Percentiles rank a stretch among this genome's conserved stretches.
Conservation (phyloP, 2,113 vertebrate genomes). For the Aldabrachelys gigantea region DNA sequence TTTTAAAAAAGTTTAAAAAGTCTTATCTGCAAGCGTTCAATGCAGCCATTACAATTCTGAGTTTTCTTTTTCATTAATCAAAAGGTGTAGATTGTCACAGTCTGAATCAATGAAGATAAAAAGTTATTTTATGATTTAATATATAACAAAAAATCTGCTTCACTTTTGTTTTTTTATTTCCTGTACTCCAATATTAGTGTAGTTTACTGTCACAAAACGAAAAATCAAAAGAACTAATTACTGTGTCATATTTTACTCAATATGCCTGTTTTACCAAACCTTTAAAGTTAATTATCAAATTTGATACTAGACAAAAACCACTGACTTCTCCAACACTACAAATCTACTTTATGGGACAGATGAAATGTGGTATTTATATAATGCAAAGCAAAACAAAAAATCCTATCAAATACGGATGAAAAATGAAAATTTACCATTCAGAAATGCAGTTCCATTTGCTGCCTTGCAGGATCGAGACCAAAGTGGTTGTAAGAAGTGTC, state of each 20-base stretch:
- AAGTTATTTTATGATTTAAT: neutral
- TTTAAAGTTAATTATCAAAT: neutral
- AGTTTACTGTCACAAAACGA: neutral
- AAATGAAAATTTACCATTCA: neutral
- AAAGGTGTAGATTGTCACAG: neutral
- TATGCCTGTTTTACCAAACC: neutral
- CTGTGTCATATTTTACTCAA: neutral
- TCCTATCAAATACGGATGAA: neutral
- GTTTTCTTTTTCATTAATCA: neutral
- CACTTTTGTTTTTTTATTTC: neutral
- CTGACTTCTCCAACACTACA: neutral
- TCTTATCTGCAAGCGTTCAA: neutral
- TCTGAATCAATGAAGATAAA: neutral
- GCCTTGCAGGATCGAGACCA: neutral
- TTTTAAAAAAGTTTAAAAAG: neutral
- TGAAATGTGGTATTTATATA: fast-evolving
- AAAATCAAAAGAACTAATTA: neutral
- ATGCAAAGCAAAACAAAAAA: neutral
- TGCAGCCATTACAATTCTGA: neutral
- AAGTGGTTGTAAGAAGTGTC: neutral
- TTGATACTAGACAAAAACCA: neutral
- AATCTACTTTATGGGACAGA: neutral
- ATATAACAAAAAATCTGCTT: neutral
- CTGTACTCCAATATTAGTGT: neutral
- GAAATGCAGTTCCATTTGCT: neutral